A percentile compares a stretch with the other conserved stretches of the same genome.
Evolutionary conservation across 2,113 vertebrate species (phyloP).

Genomic region (Crotophaga sulcirostris): DNA sequence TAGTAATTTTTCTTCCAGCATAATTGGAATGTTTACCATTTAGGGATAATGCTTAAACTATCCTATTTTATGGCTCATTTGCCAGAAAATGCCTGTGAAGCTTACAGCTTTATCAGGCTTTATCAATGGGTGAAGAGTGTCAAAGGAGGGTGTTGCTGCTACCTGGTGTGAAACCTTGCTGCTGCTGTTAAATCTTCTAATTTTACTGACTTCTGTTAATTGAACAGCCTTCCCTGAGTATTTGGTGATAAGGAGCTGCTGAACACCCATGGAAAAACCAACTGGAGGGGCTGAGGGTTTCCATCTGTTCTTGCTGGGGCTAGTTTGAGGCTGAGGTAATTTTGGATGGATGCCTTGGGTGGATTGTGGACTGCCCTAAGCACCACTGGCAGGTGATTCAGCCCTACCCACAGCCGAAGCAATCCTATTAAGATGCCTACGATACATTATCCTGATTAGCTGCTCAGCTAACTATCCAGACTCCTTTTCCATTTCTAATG

Average conservation of each 20-base stretch:
- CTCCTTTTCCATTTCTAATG: background rate
- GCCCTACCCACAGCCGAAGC: background rate
- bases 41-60: conserved; percentile 39
- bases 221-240: background rate
- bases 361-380: background rate
- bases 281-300: background rate
- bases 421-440: background rate
- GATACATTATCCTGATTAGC: background rate
- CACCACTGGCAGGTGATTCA: background rate
- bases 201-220: background rate
- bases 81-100: conserved; percentile 33
- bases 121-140: background rate
- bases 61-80: conserved; percentile 64
- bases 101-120: conserved; percentile 39
- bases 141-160: background rate
- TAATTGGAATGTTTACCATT: conserved; percentile 63
- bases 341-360: background rate
- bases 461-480: background rate
- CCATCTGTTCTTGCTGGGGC: background rate
- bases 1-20: conserved; percentile 45
- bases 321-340: background rate
- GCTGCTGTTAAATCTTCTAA: background rate
- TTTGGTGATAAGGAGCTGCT: background rate
- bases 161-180: background rate
- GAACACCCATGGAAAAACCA: background rate